A percentile compares a stretch with the other conserved stretches of the same genome.
These are phyloP conservation scores for Dinomys branickii DNA, from an alignment of 2,113 vertebrate species.

Conservation along the genomic window DNA sequence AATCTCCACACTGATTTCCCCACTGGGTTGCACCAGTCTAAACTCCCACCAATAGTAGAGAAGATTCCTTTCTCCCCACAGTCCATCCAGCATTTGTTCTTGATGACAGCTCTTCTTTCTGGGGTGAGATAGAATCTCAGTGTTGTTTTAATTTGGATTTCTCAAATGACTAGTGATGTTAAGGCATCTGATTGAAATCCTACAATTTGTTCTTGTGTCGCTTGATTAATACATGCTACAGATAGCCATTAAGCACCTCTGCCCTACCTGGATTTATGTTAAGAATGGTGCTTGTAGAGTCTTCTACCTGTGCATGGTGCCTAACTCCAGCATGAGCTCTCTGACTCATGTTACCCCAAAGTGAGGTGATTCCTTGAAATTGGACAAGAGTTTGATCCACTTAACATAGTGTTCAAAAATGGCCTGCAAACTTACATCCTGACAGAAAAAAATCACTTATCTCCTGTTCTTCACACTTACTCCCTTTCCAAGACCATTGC, in stretches of 20 bases:
- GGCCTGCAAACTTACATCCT: neutral
- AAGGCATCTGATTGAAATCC: neutral
- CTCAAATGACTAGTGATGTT: no score
- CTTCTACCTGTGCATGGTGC: neutral
- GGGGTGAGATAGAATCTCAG: no score
- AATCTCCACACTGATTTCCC: no score
- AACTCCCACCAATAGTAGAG: no score
- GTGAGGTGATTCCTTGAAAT: neutral
- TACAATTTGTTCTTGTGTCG: neutral
- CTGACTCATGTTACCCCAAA: neutral
- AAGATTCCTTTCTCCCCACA: no score
- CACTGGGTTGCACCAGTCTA: no score
- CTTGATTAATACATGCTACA: neutral
- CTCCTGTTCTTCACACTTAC: neutral
- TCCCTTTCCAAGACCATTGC: neutral
- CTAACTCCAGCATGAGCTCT: neutral
- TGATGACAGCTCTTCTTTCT: no score
- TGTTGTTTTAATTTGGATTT: no score
- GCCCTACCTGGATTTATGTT: neutral
- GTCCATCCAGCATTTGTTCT: no score
- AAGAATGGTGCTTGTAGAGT: neutral
- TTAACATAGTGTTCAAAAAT: constrained; percentile 3
- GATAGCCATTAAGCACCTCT: neutral
- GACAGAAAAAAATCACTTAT: neutral
- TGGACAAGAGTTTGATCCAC: neutral